Conservation (phyloP, 2,888 invertebrate species). For the Drosophila anomelani region DNA sequence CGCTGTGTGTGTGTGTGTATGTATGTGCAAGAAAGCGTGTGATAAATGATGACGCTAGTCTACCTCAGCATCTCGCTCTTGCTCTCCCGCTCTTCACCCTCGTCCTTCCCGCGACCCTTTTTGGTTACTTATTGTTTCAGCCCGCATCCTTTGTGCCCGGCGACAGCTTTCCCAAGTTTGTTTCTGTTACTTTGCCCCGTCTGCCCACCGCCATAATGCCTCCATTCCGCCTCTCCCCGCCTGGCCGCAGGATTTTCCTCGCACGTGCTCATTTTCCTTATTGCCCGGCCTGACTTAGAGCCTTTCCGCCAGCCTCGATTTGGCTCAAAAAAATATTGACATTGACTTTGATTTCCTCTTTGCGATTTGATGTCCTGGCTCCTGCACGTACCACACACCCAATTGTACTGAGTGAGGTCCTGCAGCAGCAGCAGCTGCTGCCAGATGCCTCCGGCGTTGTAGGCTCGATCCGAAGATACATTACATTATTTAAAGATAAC, state of each 20-base stretch:
- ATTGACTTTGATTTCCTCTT: constrained; percentile 59
- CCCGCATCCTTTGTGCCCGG: constrained; percentile 49
- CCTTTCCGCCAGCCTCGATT: constrained; percentile 56
- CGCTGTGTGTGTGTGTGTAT: constrained; percentile 10
- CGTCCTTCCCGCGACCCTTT: constrained; percentile 3
- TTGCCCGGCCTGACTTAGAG: constrained; percentile 52
- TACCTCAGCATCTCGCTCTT: constrained; percentile 1
- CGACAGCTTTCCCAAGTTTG: constrained; percentile 47
- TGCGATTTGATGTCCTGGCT: constrained; percentile 56
- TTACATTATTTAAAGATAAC: neutral
- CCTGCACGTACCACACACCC: constrained; percentile 20
- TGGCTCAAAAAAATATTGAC: constrained; percentile 66
- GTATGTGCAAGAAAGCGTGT: constrained; percentile 35
- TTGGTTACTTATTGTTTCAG: constrained; percentile 62
- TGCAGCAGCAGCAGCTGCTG: constrained; percentile 27
- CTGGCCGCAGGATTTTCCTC: constrained; percentile 6
- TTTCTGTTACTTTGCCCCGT: constrained; percentile 3
- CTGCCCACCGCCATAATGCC: neutral
- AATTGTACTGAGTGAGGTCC: neutral
- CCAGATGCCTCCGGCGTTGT: constrained; percentile 17
- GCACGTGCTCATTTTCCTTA: constrained; percentile 47
- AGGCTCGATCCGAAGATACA: constrained; percentile 4
- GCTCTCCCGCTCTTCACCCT: neutral
- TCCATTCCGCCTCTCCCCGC: neutral
- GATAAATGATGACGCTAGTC: constrained; percentile 66